Conservation (phyloP, 2,888 invertebrate species). For the Tryphoninae sp. region DNA sequence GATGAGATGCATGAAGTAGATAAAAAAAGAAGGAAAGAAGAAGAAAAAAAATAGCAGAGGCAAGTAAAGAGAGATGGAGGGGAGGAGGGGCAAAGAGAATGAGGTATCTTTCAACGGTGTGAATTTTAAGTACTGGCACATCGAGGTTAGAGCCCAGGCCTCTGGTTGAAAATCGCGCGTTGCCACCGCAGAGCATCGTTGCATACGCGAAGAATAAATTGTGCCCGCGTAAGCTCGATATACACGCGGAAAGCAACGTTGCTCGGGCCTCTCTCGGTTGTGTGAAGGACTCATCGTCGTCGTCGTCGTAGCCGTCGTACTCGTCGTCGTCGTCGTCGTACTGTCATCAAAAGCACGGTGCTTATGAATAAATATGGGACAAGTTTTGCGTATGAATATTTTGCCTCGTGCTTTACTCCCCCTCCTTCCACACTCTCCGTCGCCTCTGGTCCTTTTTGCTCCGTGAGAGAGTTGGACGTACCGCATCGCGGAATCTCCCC, state of each 20-base stretch:
- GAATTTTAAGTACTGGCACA: slow-evolving; percentile 69
- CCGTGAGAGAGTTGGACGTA: slow-evolving; percentile 26
- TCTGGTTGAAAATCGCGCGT: slow-evolving; percentile 54
- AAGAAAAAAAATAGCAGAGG: slow-evolving; percentile 40
- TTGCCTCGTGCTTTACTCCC: slow-evolving; percentile 59
- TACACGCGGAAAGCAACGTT: slow-evolving; percentile 54
- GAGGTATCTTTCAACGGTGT: slow-evolving; percentile 62
- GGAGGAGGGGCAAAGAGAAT: not conserved
- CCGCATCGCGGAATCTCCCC: slow-evolving; percentile 20
- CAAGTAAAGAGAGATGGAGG: slow-evolving; percentile 58
- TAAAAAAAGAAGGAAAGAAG: slow-evolving; percentile 56
- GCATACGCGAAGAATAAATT: slow-evolving; percentile 60
- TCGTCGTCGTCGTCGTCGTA: slow-evolving; percentile 45
- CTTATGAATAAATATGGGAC: slow-evolving; percentile 75
- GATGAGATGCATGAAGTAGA: slow-evolving; percentile 70
- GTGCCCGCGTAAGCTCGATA: slow-evolving; percentile 66
- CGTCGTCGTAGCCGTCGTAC: not conserved
- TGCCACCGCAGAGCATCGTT: slow-evolving; percentile 48
- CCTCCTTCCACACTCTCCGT: not conserved
- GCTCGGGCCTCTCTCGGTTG: not conserved
- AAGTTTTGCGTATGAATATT: slow-evolving; percentile 75
- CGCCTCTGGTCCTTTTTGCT: slow-evolving; percentile 40
- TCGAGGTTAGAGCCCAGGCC: slow-evolving; percentile 67
- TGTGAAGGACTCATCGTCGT: not conserved
- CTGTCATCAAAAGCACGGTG: slow-evolving; percentile 73